These are phyloP conservation scores for Crotalus viridis DNA, from an alignment of 2,113 vertebrate genomes.

Conservation along the genomic window DNA sequence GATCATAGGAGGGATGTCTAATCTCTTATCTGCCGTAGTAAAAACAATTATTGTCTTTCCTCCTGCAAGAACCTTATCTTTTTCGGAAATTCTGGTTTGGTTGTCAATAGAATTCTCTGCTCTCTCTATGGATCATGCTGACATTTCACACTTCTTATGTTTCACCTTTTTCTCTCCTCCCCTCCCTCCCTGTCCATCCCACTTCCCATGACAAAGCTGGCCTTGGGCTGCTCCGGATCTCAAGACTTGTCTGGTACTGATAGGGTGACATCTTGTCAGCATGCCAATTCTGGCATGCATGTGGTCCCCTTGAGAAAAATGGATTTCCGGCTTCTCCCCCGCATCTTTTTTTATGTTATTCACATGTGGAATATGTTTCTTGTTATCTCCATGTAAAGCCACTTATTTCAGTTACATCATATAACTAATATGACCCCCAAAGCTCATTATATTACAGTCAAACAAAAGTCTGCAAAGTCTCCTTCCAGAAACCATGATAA, in stretches of 20 bases:
- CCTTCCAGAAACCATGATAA: slow-evolving; percentile 1
- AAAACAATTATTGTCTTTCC: slow-evolving; percentile 70
- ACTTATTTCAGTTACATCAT: not conserved
- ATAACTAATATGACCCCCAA: not conserved
- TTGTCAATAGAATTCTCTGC: slow-evolving; percentile 62
- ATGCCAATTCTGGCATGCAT: not conserved
- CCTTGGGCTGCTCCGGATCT: slow-evolving; percentile 38
- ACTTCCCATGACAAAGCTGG: not conserved
- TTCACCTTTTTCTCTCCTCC: slow-evolving; percentile 35
- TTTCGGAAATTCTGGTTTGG: slow-evolving; percentile 54
- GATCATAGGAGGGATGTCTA: slow-evolving; percentile 47
- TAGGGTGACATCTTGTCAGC: slow-evolving; percentile 30
- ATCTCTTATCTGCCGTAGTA: slow-evolving; percentile 67
- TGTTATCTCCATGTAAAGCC: not conserved
- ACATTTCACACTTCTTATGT: slow-evolving; percentile 37
- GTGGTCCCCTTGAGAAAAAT: not conserved
- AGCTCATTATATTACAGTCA: not conserved
- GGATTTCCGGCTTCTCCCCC: not conserved
- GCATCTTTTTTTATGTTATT: not conserved
- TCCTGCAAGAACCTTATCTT: slow-evolving; percentile 60
- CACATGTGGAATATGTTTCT: not conserved
- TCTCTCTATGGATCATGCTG: slow-evolving; percentile 60
- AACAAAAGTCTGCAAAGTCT: not conserved
- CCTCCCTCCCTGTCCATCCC: not conserved
- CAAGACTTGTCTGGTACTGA: slow-evolving; percentile 43